These are phyloP conservation scores for Noctua comes DNA, from an alignment of 2,888 invertebrate genomes.

Conservation along the genomic window DNA sequence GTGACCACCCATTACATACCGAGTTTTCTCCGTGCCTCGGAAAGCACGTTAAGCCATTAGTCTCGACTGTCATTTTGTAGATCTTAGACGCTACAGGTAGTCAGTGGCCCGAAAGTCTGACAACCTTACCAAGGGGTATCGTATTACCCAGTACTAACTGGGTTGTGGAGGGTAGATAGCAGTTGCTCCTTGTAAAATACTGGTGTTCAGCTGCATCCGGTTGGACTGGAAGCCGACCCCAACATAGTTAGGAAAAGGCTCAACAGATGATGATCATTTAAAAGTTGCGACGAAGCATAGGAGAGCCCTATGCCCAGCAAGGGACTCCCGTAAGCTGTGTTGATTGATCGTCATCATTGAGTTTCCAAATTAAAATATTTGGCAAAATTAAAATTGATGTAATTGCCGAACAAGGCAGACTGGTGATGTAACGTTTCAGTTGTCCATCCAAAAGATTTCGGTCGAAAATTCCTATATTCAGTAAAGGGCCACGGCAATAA, in stretches of 20 bases:
- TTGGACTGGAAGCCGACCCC: too few relatives aligned
- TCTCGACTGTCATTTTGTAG: background rate
- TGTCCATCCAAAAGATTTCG: background rate
- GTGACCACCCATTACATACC: background rate
- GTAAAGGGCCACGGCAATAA: slow-evolving; percentile 1
- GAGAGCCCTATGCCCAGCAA: too few relatives aligned
- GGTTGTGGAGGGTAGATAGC: background rate
- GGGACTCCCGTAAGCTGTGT: too few relatives aligned
- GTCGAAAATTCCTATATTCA: slow-evolving; percentile 15
- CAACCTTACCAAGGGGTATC: background rate
- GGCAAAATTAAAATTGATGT: background rate
- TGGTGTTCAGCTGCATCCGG: too few relatives aligned
- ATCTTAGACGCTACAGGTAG: background rate
- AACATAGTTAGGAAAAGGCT: too few relatives aligned
- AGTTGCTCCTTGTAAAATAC: background rate
- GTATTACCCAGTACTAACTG: background rate
- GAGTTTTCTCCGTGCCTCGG: background rate
- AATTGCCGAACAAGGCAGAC: background rate
- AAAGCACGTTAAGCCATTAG: background rate
- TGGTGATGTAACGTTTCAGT: background rate
- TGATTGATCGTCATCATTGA: too few relatives aligned
- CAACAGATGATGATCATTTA: too few relatives aligned
- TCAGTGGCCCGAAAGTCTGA: background rate
- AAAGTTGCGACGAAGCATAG: too few relatives aligned
- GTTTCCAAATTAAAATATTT: too few relatives aligned